These are phyloP conservation scores for Rhincodon typus DNA, from an alignment of 2,797 vertebrate species.

Conservation along the genomic window DNA sequence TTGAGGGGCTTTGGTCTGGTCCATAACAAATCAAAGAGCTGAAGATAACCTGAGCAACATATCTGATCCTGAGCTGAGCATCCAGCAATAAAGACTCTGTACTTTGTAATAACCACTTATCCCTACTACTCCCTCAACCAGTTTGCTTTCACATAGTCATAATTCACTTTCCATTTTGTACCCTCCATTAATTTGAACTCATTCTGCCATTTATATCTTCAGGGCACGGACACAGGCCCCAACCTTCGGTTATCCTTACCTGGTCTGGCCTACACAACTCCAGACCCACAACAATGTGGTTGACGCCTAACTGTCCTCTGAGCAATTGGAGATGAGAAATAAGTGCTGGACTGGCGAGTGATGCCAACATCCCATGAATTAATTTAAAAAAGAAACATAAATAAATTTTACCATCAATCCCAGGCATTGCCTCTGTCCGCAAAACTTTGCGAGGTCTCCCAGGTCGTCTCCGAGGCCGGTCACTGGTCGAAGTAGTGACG, in stretches of 20 bases:
- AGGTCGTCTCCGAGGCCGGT: slow-evolving; percentile 75
- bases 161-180: neutral
- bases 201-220: neutral
- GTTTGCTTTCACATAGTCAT: neutral
- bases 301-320: too few species aligned
- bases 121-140: neutral
- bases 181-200: neutral
- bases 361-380: too few species aligned
- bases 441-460: slow-evolving; percentile 82
- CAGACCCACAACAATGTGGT: too few species aligned
- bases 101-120: neutral
- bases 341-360: too few species aligned
- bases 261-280: too few species aligned
- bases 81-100: neutral
- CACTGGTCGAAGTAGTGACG: slow-evolving; percentile 59
- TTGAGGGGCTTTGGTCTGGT: too few species aligned
- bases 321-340: too few species aligned
- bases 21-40: too few species aligned
- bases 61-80: neutral
- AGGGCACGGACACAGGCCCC: too few species aligned
- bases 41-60: neutral
- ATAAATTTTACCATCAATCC: slow-evolving; percentile 48
- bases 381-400: neutral
- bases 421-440: slow-evolving; percentile 51
- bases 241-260: too few species aligned